A percentile compares a stretch with the other conserved stretches of the same genome.
These are phyloP conservation scores for Catagonus wagneri DNA, from an alignment of 2,113 vertebrate genomes.

Conservation along the genomic window DNA sequence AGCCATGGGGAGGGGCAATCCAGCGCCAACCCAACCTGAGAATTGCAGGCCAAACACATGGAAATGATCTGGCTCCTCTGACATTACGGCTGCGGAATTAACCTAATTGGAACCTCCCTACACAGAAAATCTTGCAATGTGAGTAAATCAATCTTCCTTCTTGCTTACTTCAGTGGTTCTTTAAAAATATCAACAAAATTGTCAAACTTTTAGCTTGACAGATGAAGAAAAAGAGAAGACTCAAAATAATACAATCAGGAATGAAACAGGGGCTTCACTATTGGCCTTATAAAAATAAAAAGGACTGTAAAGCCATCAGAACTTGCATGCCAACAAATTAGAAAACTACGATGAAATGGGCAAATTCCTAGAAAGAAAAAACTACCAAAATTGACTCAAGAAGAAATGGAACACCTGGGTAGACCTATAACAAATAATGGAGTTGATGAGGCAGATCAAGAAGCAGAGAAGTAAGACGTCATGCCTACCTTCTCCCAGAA, in stretches of 20 bases:
- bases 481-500: too few species aligned
- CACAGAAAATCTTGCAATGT: background rate
- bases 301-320: background rate
- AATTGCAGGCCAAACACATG: fast-evolving
- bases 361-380: slow-evolving; percentile 20
- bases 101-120: background rate
- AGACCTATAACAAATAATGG: slow-evolving; percentile 5
- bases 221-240: background rate
- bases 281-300: background rate
- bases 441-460: too few species aligned
- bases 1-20: fast-evolving
- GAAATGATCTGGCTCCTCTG: background rate
- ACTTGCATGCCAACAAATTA: background rate
- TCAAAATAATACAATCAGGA: background rate
- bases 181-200: slow-evolving; percentile 30
- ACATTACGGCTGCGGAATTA: background rate
- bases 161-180: background rate
- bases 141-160: background rate
- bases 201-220: background rate
- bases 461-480: too few species aligned
- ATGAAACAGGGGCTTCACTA: background rate
- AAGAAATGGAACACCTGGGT: background rate
- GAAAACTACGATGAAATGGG: background rate
- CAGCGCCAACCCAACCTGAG: background rate
- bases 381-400: background rate